phyloP scores from a whole-genome alignment of 64 coral and sea anemone species.

The Actinia tenebrosa region DNA sequence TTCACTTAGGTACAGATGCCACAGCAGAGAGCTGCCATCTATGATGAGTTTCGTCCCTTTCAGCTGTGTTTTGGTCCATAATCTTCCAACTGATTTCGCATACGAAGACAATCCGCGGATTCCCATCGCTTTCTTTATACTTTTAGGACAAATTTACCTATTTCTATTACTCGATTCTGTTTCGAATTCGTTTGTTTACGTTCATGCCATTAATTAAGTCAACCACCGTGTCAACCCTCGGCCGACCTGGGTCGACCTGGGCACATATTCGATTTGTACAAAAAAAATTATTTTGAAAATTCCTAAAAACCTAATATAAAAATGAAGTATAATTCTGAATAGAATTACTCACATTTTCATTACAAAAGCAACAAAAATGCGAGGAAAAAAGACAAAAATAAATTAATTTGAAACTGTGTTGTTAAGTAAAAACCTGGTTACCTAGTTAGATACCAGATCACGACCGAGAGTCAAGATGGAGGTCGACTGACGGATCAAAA shows the following conservation, averaged over 20 bases:
- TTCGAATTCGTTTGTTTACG: too few relatives aligned
- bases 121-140: constrained; percentile 38
- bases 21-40: constrained; percentile 51
- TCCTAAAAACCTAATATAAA: too few relatives aligned
- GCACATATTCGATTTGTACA: not conserved
- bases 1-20: constrained; percentile 43
- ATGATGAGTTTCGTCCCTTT: constrained; percentile 54
- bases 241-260: too few relatives aligned
- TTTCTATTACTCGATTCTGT: not conserved
- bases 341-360: not conserved
- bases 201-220: not conserved
- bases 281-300: not conserved
- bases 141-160: not conserved
- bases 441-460: not conserved
- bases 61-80: constrained; percentile 47
- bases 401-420: too few relatives aligned
- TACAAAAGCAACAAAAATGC: not conserved
- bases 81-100: constrained; percentile 39
- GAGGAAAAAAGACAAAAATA: too few relatives aligned
- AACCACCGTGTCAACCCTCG: not conserved
- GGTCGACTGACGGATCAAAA: not conserved
- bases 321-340: too few relatives aligned
- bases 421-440: not conserved
- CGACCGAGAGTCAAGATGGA: not conserved
- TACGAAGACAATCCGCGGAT: constrained; percentile 63